Evolutionary conservation across 2,888 invertebrate genomes (phyloP), one percentile per base, ranked within the genome.

Genomic region (Melieria omissa): DNA sequence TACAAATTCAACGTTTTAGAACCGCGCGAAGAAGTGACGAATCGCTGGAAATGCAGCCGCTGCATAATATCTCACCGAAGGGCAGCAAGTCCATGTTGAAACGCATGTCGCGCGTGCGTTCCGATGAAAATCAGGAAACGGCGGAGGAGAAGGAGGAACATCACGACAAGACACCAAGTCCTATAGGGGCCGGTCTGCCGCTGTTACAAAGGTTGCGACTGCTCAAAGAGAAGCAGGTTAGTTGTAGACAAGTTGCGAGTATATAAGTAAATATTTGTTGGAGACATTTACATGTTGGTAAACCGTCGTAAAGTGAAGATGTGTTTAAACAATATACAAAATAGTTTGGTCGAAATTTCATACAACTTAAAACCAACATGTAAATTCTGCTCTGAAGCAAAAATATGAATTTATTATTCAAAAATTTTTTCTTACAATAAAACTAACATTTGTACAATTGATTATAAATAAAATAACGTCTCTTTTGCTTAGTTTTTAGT

Each of bases 151-250:
- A 80, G 66, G 82, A 82, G 46, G 77, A 90, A 89, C 72, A 81
- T 64, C 83, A 80, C 41, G 84, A 85, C 70, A 91, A 91, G 79
- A 88, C 90, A 60, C 89, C 90, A 70, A 93, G 93, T 65, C 93
- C 94, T 0, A 90, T 95, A 74, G 95, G 95, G 55, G 95, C 95
- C 5, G 96, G 96, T 0, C 87, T 95, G 68, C 96, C 95, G 0
- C 86, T 96, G 44, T 87, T 96, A 8, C 92, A 94, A 57, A 88
- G 95, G 71, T 87, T 96, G 65, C 92, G 94, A 80, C 88, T 95
- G 58, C 89, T 96, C 0, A 95, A 95, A 85, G 95, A 96, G 84
- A 95, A 95, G 86, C 95, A 95, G 88, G 93, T 92, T 79, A 85
- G 82, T 86, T 41, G 4, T 8, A n/a, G 12, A 4, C 7, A 4